Percentiles rank a stretch among this genome's conserved stretches.
Evolutionary conservation across 1,140 invertebrate genomes (phyloP).

Genomic region (Magallana gigas): DNA sequence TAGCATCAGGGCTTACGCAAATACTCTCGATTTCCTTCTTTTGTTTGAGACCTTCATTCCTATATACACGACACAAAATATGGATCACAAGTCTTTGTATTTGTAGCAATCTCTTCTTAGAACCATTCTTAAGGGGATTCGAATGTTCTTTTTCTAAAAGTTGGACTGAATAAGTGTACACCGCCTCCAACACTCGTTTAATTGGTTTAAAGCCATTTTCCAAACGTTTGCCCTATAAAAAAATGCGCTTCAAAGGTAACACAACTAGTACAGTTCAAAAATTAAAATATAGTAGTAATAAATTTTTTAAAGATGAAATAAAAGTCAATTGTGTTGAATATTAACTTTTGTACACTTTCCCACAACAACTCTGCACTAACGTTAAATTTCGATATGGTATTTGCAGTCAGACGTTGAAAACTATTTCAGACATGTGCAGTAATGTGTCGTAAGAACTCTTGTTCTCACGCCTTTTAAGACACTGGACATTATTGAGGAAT

Average conservation of each 20-base stretch:
- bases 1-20: not conserved
- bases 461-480: not conserved
- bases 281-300: too few species aligned
- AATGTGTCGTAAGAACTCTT: not conserved
- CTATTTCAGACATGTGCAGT: not conserved
- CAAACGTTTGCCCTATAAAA: not conserved
- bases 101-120: not conserved
- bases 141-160: not conserved
- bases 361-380: too few species aligned
- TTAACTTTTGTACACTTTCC: too few species aligned
- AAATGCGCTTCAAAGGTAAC: not conserved
- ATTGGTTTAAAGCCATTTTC: not conserved
- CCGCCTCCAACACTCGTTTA: not conserved
- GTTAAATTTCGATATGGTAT: too few species aligned
- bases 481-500: not conserved
- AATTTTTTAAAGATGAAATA: too few species aligned
- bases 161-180: not conserved
- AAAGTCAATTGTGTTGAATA: too few species aligned
- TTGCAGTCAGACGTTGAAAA: too few species aligned
- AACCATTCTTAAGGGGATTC: not conserved
- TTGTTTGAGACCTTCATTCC: not conserved
- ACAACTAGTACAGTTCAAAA: too few species aligned
- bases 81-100: not conserved
- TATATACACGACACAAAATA: not conserved
- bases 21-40: not conserved